Base-by-base conservation (phyloP, 2,888 invertebrate genomes). In the Trileptium ribeirensis region DNA sequence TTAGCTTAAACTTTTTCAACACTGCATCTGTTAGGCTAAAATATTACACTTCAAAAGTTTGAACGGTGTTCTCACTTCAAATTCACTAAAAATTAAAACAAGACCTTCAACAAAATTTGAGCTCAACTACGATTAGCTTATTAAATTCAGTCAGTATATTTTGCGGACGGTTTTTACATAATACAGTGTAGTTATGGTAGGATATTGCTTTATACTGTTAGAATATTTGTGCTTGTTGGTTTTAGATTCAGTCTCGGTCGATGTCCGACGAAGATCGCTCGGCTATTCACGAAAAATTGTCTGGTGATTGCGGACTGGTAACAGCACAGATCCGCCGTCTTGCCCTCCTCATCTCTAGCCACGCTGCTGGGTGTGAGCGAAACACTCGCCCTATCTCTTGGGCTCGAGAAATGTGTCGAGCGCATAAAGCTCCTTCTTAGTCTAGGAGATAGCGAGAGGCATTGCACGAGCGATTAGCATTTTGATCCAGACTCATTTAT, bases 401-500 rank as follows among this genome's bases (percentile, higher is more conserved):
- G 96, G 96, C 88, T 94, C 88, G 97, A 97, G 89, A 93, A 94
- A 0, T 92, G 85, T 94, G 88, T 64, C 86, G 87, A 1, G 87
- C 88, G 81, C 1, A 94, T 96, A 40, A 94, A 94, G 0, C 88
- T 95, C 51, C 90, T 96, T 2, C 89, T 96, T 78, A 92, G 93
- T 85, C 91, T 97, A 85, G 94, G 93, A 0, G 94, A 95, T 88
- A 93, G 94, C 82, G 92, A 92, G 80, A 93, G 1, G 97, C 97
- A 8, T 90, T 97, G 38, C 91, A 51, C 95, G 96, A 89, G 97
- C 97, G 0, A 94, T 96, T 1, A 95, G 86, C 96, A 96, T 88
- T 97, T 97, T 0, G 96, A 98, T 88, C 95, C 96, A 0, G 96
- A 90, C 91, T 97, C 74, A 87, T 97, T 79, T 94, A 95, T 93